Evolutionary conservation across 2,113 vertebrate genomes (phyloP).

Genomic region (Mesembrinibis cayennensis): DNA sequence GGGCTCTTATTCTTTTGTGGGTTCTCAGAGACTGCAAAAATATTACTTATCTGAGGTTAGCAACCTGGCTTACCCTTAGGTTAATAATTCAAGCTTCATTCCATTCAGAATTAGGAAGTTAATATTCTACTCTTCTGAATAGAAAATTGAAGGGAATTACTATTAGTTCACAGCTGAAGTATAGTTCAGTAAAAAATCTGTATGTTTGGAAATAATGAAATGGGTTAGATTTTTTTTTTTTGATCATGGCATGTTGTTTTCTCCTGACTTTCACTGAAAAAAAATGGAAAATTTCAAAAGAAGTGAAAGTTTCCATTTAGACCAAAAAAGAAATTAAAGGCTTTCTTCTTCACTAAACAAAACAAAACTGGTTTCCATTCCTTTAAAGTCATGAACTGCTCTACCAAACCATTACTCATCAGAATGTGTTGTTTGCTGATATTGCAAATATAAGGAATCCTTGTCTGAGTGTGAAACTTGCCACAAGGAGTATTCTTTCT

Average conservation of each 20-base stretch:
- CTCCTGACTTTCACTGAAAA: neutral
- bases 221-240: neutral
- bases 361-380: neutral
- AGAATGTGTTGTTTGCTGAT: neutral
- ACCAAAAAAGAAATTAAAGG: neutral
- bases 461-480: neutral
- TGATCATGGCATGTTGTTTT: neutral
- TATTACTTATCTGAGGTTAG: neutral
- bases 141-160: neutral
- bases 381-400: neutral
- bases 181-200: neutral
- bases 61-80: neutral
- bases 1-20: neutral
- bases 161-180: neutral
- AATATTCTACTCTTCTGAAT: neutral
- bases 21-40: neutral
- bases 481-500: neutral
- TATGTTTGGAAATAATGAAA: neutral
- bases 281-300: neutral
- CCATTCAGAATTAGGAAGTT: neutral
- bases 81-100: neutral
- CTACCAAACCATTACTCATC: neutral
- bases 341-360: neutral
- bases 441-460: neutral
- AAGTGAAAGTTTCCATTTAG: neutral